Base-by-base conservation (phyloP, 2,888 invertebrate species). In the Cinara cedri region DNA sequence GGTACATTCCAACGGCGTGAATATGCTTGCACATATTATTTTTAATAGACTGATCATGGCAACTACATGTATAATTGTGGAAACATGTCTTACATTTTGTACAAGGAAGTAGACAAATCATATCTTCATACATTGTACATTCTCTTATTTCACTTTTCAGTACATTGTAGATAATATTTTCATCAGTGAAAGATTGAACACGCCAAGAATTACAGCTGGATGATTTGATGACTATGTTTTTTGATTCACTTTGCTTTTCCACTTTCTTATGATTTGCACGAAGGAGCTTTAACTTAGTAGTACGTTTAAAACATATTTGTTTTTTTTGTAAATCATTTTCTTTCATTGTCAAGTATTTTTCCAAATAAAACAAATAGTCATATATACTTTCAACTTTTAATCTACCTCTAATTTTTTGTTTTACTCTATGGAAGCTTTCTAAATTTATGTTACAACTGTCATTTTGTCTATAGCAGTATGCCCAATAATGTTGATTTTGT, bases 401-500 rank as follows among this genome's bases (percentile, higher is more conserved):
- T n/a, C 60, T 34, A 8, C 60, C 26, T 1, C 26, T 60, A 6
- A 60, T 60, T 16, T 60, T 60, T 60, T 34, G 16, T 60, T 60
- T 60, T 16, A 34, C 34, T 60, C 34, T 60, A 16, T 60, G 60
- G 16, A 60, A 60, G 6, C 60, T 60, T 26, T 60, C 60, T 26
- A 26, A 60, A 16, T 60, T 60, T 16, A 60, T 60, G 24, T 57
- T 57, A 57, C 57, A 57, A 6, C 57, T 24, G 4, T 21, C 13
- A 26, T 57, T 13, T 6, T 24, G 24, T 24, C 57, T 57, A 14
- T 26, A 57, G 24, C 24, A 72, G 44, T 72, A 80, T 4, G 71
- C 80, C 80, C 80, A 80, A 11, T 63, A 65, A 26, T 65, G 44
- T 1, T 3, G 16, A 21, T 63, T 80, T 10, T 44, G 34, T 1